Evolutionary conservation across 2,113 vertebrate species (phyloP).

Genomic region (Leptocoma aspasia): DNA sequence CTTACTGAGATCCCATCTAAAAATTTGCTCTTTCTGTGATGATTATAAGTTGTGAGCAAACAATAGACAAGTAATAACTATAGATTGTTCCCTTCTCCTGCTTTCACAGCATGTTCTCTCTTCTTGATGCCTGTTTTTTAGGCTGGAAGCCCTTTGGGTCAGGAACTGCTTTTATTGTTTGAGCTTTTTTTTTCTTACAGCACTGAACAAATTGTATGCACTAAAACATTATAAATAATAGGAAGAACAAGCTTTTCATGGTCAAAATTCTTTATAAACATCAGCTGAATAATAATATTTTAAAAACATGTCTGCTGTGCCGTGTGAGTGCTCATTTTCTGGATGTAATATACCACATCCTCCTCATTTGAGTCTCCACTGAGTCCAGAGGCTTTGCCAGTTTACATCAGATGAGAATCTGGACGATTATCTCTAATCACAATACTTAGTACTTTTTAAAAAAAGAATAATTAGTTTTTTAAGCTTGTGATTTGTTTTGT

Average conservation of each 20-base stretch:
- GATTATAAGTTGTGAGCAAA: slow-evolving; percentile 42
- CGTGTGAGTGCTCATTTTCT: background rate
- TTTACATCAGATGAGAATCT: background rate
- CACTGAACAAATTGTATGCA: background rate
- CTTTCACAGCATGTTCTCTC: slow-evolving; percentile 36
- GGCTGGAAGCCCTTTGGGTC: slow-evolving; percentile 12
- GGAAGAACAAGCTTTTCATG: background rate
- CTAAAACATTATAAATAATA: background rate
- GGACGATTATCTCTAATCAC: background rate
- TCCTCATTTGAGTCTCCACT: background rate
- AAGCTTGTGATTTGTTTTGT: background rate
- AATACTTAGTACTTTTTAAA: background rate
- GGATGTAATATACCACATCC: background rate
- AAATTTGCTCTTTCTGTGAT: slow-evolving; percentile 42
- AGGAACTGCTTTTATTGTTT: background rate
- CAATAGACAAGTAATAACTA: background rate
- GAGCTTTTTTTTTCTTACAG: background rate
- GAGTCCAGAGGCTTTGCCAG: background rate
- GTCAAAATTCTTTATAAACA: background rate
- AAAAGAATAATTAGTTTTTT: background rate
- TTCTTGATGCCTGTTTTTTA: slow-evolving; percentile 29
- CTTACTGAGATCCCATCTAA: background rate
- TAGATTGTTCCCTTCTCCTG: background rate
- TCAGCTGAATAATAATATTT: background rate
- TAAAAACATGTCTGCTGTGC: background rate